Conservation (phyloP, 2,888 invertebrate species). For the Brachypalpus laphriformis region DNA sequence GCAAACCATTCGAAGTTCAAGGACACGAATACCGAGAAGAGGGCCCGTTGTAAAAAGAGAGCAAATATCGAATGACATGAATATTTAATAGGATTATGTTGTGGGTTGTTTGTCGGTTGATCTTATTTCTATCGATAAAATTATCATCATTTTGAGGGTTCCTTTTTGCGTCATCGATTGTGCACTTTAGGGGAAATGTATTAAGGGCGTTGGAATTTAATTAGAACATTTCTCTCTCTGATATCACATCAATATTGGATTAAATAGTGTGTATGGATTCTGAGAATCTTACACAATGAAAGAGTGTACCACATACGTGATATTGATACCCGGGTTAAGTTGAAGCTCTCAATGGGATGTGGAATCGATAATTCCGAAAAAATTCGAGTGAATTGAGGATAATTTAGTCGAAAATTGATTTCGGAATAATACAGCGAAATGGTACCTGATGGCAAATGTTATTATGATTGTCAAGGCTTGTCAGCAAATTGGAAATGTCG, state of each 20-base stretch:
- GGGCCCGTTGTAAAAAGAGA: neutral
- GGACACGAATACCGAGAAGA: neutral
- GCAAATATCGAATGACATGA: constrained; percentile 20
- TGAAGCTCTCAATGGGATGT: neutral
- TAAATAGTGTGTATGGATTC: neutral
- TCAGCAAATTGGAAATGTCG: neutral
- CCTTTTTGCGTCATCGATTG: constrained; percentile 29
- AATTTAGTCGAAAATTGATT: neutral
- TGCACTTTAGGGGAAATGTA: neutral
- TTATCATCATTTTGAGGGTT: constrained; percentile 8
- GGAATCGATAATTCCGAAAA: neutral
- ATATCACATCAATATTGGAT: constrained; percentile 2
- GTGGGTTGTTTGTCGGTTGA: constrained; percentile 24
- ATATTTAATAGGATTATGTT: constrained; percentile 32
- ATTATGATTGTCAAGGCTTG: neutral
- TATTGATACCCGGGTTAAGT: neutral
- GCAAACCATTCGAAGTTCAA: neutral
- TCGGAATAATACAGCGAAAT: neutral
- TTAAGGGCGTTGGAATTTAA: constrained; percentile 8
- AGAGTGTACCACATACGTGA: neutral
- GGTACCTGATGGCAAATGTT: neutral
- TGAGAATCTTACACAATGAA: neutral
- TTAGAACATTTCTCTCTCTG: neutral
- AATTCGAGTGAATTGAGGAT: neutral
- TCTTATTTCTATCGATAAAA: constrained; percentile 24